phyloP scores from a whole-genome alignment of 1,140 invertebrate genomes.

The Dendroctonus ponderosae region DNA sequence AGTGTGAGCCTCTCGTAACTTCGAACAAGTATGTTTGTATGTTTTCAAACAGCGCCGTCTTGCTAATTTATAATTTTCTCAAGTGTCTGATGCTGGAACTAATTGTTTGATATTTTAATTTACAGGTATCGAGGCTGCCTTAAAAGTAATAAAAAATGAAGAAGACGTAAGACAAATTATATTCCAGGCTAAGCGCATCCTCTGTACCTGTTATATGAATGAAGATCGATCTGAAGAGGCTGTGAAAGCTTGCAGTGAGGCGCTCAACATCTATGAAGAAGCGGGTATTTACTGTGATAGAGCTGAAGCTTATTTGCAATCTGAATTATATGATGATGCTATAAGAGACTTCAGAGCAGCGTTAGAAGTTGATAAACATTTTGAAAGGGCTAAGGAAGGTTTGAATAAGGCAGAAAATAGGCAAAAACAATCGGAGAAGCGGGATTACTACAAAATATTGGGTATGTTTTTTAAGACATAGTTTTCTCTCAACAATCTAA shows the following conservation, averaged over 20 bases:
- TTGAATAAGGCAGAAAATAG: slow-evolving; percentile 86
- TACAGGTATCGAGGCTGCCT: slow-evolving; percentile 16
- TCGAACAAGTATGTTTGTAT: too few relatives aligned
- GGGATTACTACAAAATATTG: slow-evolving; percentile 97
- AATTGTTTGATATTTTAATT: neutral
- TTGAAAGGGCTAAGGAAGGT: slow-evolving; percentile 85
- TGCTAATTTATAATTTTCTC: too few relatives aligned
- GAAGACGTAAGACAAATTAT: slow-evolving; percentile 68
- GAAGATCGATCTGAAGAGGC: slow-evolving; percentile 65
- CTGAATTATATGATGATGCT: slow-evolving; percentile 93
- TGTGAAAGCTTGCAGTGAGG: slow-evolving; percentile 75
- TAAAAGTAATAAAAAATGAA: slow-evolving; percentile 69
- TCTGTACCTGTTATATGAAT: slow-evolving; percentile 74
- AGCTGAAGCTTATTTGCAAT: slow-evolving; percentile 86
- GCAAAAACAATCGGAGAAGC: slow-evolving; percentile 88
- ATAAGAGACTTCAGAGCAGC: slow-evolving; percentile 79
- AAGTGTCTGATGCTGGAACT: too few relatives aligned
- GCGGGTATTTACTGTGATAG: slow-evolving; percentile 82
- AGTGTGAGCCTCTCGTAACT: too few relatives aligned
- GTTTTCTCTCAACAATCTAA: slow-evolving; percentile 5
- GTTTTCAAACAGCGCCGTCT: too few relatives aligned
- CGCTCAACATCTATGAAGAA: slow-evolving; percentile 76
- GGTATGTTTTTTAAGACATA: slow-evolving; percentile 14
- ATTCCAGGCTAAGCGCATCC: slow-evolving; percentile 68
- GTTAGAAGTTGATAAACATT: slow-evolving; percentile 77